Conservation (phyloP, 1,140 invertebrate species). For the Nautilus pompilius region DNA sequence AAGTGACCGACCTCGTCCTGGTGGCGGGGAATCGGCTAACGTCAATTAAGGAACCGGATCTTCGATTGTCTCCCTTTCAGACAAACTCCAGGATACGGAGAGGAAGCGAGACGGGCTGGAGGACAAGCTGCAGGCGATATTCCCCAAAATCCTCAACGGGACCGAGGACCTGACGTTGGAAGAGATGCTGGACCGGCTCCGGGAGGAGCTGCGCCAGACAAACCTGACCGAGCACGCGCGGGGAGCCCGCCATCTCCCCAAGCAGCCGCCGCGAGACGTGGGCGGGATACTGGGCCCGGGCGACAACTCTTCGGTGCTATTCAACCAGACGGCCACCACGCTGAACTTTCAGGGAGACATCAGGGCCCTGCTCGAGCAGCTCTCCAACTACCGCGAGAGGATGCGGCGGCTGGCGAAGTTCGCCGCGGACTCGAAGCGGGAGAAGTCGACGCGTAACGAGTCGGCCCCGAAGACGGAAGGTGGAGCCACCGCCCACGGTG, state of each 20-base stretch:
- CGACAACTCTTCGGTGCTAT: too few relatives aligned
- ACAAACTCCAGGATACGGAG: conserved; percentile 36
- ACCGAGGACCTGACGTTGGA: conserved; percentile 20
- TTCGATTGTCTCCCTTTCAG: conserved; percentile 22
- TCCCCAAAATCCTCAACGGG: conserved; percentile 30
- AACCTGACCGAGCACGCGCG: neutral
- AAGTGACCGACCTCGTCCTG: too few relatives aligned
- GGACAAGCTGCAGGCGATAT: conserved; percentile 30
- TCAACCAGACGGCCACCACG: too few relatives aligned
- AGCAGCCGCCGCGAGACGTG: neutral
- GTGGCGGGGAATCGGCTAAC: neutral
- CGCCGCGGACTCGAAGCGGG: too few relatives aligned
- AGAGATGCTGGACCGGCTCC: conserved; percentile 23
- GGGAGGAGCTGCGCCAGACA: conserved; percentile 5
- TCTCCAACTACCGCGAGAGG: too few relatives aligned
- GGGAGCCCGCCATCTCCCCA: neutral
- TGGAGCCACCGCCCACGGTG: too few relatives aligned
- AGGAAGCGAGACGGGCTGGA: conserved; percentile 28
- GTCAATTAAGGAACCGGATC: neutral
- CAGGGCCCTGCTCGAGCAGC: too few relatives aligned
- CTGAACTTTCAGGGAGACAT: too few relatives aligned
- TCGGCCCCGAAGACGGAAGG: too few relatives aligned
- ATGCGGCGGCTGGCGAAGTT: too few relatives aligned
- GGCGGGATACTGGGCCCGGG: too few relatives aligned
- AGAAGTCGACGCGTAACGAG: too few relatives aligned